Conservation (phyloP, 2,888 invertebrate genomes). For the Drosophila gaucha region DNA sequence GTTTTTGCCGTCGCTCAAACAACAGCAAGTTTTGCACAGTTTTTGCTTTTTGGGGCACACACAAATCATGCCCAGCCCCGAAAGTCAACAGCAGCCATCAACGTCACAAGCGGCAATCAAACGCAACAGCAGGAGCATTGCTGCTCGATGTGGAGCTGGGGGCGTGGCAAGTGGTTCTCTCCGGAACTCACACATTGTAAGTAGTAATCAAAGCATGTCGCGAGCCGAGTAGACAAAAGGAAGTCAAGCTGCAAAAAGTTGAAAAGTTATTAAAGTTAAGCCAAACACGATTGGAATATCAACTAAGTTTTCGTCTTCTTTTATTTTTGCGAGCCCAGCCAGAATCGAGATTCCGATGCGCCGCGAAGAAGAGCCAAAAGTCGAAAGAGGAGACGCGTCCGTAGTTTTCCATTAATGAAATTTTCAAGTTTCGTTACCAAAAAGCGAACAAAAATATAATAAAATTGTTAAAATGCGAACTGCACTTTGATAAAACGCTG, state of each 20-base stretch:
- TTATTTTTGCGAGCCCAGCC: slow-evolving; percentile 8
- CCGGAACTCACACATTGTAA: slow-evolving; percentile 50
- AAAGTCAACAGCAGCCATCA: slow-evolving; percentile 60
- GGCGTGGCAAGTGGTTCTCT: slow-evolving; percentile 19
- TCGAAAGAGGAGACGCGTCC: not conserved
- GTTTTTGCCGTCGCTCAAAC: slow-evolving; percentile 26
- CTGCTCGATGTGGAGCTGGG: not conserved
- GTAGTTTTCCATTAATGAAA: slow-evolving; percentile 39
- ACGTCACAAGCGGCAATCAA: slow-evolving; percentile 70
- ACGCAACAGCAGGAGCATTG: slow-evolving; percentile 14
- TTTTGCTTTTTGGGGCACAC: slow-evolving; percentile 33
- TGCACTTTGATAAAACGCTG: slow-evolving; percentile 29
- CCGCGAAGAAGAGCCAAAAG: not conserved
- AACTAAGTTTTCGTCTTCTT: slow-evolving; percentile 50
- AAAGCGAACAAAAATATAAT: not conserved
- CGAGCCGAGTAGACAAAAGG: slow-evolving; percentile 60
- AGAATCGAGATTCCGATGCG: not conserved
- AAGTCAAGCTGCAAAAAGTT: slow-evolving; percentile 64
- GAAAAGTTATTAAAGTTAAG: slow-evolving; percentile 79
- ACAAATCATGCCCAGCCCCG: slow-evolving; percentile 60
- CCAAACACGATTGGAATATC: slow-evolving; percentile 73
- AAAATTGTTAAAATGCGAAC: slow-evolving; percentile 10
- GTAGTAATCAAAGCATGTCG: slow-evolving; percentile 75
- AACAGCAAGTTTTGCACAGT: slow-evolving; percentile 44
- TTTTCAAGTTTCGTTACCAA: slow-evolving; percentile 24